These are phyloP conservation scores for Conchocele bisecta DNA, from an alignment of 2,888 invertebrate genomes.

Conservation along the genomic window DNA sequence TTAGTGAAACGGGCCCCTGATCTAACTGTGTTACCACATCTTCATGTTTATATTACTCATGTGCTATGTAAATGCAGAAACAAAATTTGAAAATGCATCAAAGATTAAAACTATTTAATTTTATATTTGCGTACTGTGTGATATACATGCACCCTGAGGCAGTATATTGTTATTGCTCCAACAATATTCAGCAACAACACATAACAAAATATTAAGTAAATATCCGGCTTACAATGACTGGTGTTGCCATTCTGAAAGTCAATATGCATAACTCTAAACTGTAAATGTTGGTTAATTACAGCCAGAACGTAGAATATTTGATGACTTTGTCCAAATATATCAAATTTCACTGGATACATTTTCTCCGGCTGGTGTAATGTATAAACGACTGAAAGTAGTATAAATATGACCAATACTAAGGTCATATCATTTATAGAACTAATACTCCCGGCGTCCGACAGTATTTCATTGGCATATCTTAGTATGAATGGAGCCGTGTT, in stretches of 20 bases:
- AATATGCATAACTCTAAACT: constrained; percentile 47
- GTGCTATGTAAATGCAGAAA: too few relatives aligned
- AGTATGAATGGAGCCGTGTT: constrained; percentile 55
- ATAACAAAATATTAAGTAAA: too few relatives aligned
- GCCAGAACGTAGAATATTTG: constrained; percentile 61
- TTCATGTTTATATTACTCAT: too few relatives aligned
- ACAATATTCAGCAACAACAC: too few relatives aligned
- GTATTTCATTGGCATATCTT: constrained; percentile 47
- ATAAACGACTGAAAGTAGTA: constrained; percentile 55
- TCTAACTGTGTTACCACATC: too few relatives aligned
- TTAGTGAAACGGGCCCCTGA: too few relatives aligned
- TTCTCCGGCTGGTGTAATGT: constrained; percentile 70
- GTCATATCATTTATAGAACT: constrained; percentile 61
- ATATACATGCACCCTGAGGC: too few relatives aligned
- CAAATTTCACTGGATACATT: constrained; percentile 68
- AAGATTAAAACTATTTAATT: too few relatives aligned
- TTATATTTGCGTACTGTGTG: too few relatives aligned
- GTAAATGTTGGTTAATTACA: constrained; percentile 48
- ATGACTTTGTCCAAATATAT: constrained; percentile 69
- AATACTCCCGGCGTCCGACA: constrained; percentile 28
- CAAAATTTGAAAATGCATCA: too few relatives aligned
- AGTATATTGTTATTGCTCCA: too few relatives aligned
- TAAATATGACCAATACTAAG: constrained; percentile 39
- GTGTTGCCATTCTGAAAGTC: constrained; percentile 42
- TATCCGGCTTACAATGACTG: constrained; percentile 51